Evolutionary conservation across 1,140 invertebrate genomes (phyloP), one percentile per base, ranked within the genome.

Genomic region (Tenebrio molitor): DNA sequence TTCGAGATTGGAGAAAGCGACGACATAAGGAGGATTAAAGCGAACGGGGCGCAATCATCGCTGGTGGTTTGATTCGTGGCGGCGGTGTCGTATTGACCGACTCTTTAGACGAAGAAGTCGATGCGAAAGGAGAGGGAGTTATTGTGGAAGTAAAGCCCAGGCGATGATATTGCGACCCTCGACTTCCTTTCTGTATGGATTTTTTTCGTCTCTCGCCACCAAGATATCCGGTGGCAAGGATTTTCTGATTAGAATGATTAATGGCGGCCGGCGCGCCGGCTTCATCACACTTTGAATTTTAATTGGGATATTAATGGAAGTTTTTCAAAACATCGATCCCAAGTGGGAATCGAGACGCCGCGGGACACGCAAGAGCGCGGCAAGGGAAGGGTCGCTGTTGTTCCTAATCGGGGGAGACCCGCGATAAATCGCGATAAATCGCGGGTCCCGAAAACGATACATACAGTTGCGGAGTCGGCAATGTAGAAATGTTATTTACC

Each of bases 221-320:
- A n/a, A n/a, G n/a, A n/a, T n/a, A n/a, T 10, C 2, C 44, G 15
- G 6, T 8, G 16, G 14, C 1, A 2, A 15, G 7, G 16, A 50
- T 50, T 17, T 50, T 50, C 44, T 50, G 44, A 50, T 50, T 50
- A 50, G 23, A 50, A 23, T 50, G 44, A 50, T 50, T 50, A 23
- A 50, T 50, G 44, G 2, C 23, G n/a, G n/a, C n/a, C n/a, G n/a
- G 7, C 44, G 15, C 44, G n/a, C 16, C 44, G 16, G 23, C 44
- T 50, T 50, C 19, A 19, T 23, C 44, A 50, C 6, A 50, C 16
- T 50, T 50, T 50, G 44, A 50, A 50, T 50, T 50, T 50, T 50
- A 50, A 50, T 50, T 50, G 44, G 19, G 44, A 17, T 50, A 50
- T 50, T 50, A 50, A 50, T 50, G 44, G 19, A 50, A 19, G 15